phyloP scores from a whole-genome alignment of 2,113 vertebrate genomes.

The Nycticryphes semicollaris region DNA sequence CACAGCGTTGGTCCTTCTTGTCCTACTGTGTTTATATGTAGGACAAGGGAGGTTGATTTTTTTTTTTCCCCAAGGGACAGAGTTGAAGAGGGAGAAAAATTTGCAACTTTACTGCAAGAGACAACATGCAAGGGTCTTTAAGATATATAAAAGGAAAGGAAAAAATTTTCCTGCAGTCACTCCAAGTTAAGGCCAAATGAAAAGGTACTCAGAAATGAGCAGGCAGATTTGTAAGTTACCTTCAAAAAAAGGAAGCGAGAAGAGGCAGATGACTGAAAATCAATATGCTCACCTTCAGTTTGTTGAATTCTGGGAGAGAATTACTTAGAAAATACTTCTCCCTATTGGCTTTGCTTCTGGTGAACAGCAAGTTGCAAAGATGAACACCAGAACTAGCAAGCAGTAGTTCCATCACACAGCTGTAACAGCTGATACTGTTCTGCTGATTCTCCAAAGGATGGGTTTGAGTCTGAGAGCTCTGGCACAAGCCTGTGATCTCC shows the following conservation, averaged over 20 bases:
- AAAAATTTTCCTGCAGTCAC: neutral
- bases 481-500: neutral
- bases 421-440: neutral
- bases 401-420: neutral
- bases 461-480: neutral
- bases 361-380: neutral
- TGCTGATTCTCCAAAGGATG: neutral
- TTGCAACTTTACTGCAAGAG: neutral
- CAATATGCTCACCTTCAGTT: neutral
- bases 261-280: neutral
- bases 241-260: neutral
- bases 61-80: neutral
- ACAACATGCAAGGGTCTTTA: neutral
- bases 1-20: neutral
- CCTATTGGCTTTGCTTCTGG: neutral
- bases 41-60: neutral
- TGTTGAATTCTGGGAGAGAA: neutral
- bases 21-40: neutral
- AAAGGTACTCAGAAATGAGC: neutral
- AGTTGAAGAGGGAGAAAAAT: neutral
- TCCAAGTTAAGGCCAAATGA: neutral
- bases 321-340: neutral
- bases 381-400: neutral
- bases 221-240: neutral
- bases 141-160: neutral